Evolutionary conservation across 2,888 invertebrate genomes (phyloP).

Genomic region (Leptura quadrifasciata): DNA sequence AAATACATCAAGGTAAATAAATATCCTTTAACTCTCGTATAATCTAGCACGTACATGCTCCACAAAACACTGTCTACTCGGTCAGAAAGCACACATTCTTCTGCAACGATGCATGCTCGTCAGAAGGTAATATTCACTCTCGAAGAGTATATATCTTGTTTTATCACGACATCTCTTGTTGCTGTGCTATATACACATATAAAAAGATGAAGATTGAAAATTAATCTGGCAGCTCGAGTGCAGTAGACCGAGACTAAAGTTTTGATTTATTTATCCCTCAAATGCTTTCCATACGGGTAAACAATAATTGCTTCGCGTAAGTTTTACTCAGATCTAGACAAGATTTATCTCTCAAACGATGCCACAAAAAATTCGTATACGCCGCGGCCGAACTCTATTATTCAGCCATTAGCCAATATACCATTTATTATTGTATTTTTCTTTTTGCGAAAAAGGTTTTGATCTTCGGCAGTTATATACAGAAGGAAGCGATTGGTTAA

Average conservation of each 20-base stretch:
- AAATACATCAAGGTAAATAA: background rate
- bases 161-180: conserved; percentile 20
- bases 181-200: conserved; percentile 15
- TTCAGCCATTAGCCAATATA: conserved; percentile 25
- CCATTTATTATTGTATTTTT: background rate
- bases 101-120: conserved; percentile 7
- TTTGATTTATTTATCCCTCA: conserved; percentile 37
- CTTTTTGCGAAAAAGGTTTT: background rate
- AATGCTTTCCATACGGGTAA: conserved; percentile 35
- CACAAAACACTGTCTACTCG: conserved; percentile 7
- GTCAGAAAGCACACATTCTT: conserved; percentile 25
- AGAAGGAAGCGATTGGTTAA: too few species aligned
- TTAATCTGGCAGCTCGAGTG: conserved; percentile 37
- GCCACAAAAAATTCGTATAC: conserved; percentile 9
- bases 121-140: conserved; percentile 18
- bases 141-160: conserved; percentile 16
- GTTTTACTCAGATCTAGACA: conserved; percentile 20
- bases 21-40: background rate
- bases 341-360: conserved; percentile 17
- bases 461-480: too few species aligned
- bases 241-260: conserved; percentile 28
- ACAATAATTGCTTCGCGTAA: conserved; percentile 36
- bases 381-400: conserved; percentile 8
- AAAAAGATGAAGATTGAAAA: conserved; percentile 38
- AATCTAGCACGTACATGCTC: background rate